phyloP scores from a whole-genome alignment of 1,140 invertebrate genomes.

The Cepaea nemoralis region DNA sequence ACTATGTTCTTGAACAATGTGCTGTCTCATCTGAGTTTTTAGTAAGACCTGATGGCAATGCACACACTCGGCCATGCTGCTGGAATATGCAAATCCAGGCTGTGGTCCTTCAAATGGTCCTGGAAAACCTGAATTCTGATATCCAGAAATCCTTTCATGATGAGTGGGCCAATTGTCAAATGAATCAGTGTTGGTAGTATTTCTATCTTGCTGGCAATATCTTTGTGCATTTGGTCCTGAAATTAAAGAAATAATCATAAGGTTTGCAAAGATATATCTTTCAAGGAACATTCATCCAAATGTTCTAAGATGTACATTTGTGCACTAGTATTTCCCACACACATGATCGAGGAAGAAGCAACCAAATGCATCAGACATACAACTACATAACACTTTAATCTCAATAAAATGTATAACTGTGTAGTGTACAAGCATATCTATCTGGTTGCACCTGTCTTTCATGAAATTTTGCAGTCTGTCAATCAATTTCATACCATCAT shows the following conservation, averaged over 20 bases:
- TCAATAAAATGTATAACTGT: no score
- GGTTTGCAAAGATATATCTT: not conserved
- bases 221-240: not conserved
- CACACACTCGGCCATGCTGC: not conserved
- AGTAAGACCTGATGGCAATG: constrained; percentile 11
- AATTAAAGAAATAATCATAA: constrained; percentile 2
- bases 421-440: no score
- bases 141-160: not conserved
- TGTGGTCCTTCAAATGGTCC: not conserved
- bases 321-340: no score
- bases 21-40: not conserved
- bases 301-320: no score
- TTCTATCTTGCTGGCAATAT: not conserved
- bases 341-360: no score
- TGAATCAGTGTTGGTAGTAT: not conserved
- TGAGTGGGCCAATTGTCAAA: not conserved
- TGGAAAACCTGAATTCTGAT: not conserved
- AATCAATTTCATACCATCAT: no score
- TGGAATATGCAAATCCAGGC: not conserved
- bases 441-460: no score
- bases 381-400: no score
- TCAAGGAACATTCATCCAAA: no score
- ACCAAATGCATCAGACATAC: no score
- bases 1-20: not conserved
- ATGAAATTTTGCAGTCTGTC: no score